Evolutionary conservation across 2,797 vertebrate species (phyloP), one percentile per base, ranked within the genome.

Genomic region (Myiotriccus ornatus): DNA sequence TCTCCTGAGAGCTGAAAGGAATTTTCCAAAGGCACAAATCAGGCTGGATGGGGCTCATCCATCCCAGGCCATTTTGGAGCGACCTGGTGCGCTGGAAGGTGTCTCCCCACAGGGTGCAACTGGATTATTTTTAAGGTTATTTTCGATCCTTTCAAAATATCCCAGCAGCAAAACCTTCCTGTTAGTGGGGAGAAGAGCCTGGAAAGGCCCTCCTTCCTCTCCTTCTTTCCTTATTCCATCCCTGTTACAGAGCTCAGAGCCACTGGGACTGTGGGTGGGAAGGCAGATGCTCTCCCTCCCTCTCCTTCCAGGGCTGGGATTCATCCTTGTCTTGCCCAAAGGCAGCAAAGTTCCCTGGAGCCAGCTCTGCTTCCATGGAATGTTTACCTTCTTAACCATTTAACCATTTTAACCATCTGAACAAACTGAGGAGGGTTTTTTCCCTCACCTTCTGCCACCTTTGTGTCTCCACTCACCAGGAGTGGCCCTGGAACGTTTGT

Each of bases 61-160:
- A 9, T 10, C 47, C 47, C 5, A 3, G 64, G 64, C n/a, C 64
- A 21, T 46, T n/a, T 21, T 14, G 35, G 35, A 30, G 65, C 27
- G 6, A 50, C 34, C 41, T 20, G 59, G 12, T 3, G 10, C 10
- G 3, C n/a, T 18, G 57, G 6, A 14, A 39, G 41, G 10, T 37
- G 46, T n/a, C 37, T 55, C 30, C 17, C n/a, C 43, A 28, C 9
- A 6, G 27, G 27, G 0, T 17, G 39, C 23, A 4, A 7, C 13
- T 65, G 70, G 60, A 1, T 25, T 52, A 27, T 3, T 18, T 65
- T 50, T 65, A 4, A 35, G 17, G 5, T 25, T 37, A 4, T 59
- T 67, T 32, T 28, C 2, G 1, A 10, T 8, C 50, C 9, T 50
- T 4, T 18, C 3, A 32, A 28, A 3, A 7, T 4, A 22, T 22